phyloP scores from a whole-genome alignment of 2,797 vertebrate species.

The Sardinella longiceps region DNA sequence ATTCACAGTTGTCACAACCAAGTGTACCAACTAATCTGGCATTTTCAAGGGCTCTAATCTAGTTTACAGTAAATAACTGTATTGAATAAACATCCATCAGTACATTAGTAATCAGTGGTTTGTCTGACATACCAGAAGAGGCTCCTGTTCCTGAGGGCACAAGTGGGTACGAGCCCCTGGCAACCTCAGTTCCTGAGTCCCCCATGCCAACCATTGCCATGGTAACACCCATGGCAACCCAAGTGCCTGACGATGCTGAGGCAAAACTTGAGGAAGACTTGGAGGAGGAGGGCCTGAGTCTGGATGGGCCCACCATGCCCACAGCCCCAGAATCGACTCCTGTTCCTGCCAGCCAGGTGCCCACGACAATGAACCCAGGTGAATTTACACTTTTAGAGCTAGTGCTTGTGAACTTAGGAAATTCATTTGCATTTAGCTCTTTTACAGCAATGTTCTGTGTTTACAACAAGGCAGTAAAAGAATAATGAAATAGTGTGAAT shows the following conservation, averaged over 20 bases:
- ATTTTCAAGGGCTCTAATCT: background rate
- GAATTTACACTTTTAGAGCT: background rate
- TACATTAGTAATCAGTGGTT: background rate
- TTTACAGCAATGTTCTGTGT: too few species aligned
- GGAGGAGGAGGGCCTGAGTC: background rate
- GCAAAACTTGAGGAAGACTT: background rate
- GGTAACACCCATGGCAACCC: background rate
- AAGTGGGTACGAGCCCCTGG: constrained; percentile 49
- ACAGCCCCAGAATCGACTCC: background rate
- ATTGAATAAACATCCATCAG: background rate
- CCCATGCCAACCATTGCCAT: constrained; percentile 17
- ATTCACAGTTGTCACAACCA: too few species aligned
- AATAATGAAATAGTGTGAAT: too few species aligned
- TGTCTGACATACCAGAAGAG: background rate
- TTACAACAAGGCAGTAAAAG: too few species aligned
- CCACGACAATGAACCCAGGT: background rate
- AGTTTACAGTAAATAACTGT: background rate
- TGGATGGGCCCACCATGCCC: background rate
- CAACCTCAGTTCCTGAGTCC: constrained; percentile 36
- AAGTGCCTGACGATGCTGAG: background rate
- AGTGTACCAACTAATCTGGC: background rate
- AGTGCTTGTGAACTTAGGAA: too few species aligned
- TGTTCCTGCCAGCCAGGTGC: background rate
- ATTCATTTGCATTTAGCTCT: too few species aligned
- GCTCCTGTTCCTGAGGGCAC: constrained; percentile 49